Evolutionary conservation across 2,888 invertebrate genomes (phyloP), one percentile per base, ranked within the genome.

Genomic region (Mantis religiosa): DNA sequence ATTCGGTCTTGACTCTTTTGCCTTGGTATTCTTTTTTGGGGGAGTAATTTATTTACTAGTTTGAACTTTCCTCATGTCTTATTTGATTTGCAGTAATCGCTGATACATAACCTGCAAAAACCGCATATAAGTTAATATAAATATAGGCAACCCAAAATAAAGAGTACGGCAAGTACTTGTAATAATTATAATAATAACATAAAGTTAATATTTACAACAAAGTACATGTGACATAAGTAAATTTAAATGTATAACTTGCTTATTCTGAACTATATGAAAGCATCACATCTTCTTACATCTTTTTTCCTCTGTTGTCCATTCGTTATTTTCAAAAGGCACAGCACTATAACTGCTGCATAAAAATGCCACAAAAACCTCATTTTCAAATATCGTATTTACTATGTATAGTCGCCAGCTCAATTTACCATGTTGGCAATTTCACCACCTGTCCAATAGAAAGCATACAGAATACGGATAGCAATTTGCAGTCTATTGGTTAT

Each of bases 261-360:
- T 14, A 71, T 71, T 6, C 2, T 1, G 54, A 0, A 20, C 8
- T 25, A 20, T 20, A 20, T 20, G 54, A 71, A 20, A 4, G 25
- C 15, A 71, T 71, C 20, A 20, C 54, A 2, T 34, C 88, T 86
- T 87, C 90, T 87, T 90, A 90, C 90, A 90, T 89, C 89, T 90
- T 91, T 91, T 88, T 89, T 90, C 25, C 90, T 89, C 30, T 86
- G 89, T 87, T 91, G 91, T 28, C 90, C 90, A 90, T 90, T 88
- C 54, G 25, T 82, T 34, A 27, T 27, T 82, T 88, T 54, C 81
- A 88, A 82, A 14, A 83, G 9, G 28, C 54, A 89, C n/a, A 83
- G 27, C 28, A 41, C n/a, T 85, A 83, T 47, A 34, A 90, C 87
- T 87, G 90, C 89, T 85, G 89, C 89, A 88, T 90, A 90, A 86